Conservation (phyloP, 2,888 invertebrate species). For the Chloroclysta siterata region DNA sequence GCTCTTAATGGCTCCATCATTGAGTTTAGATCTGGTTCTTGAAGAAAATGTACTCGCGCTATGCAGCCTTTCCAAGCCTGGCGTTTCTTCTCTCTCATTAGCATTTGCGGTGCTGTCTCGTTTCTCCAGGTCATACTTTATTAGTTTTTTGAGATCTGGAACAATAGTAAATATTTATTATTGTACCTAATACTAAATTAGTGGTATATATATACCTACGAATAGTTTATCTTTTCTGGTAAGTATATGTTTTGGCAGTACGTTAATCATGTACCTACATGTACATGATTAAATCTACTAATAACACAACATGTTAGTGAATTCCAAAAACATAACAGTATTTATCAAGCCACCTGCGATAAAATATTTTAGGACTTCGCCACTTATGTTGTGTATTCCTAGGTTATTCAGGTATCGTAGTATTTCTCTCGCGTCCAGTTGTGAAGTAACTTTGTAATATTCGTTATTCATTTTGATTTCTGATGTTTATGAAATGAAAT, state of each 20-base stretch:
- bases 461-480: slow-evolving; percentile 53
- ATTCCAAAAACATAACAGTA: not conserved
- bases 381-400: slow-evolving; percentile 90
- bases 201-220: too few relatives aligned
- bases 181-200: too few relatives aligned
- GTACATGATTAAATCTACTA: too few relatives aligned
- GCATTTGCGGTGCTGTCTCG: slow-evolving; percentile 56
- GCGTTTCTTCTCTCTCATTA: slow-evolving; percentile 49
- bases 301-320: too few relatives aligned
- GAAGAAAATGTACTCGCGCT: slow-evolving; percentile 80
- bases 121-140: slow-evolving; percentile 85
- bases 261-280: too few relatives aligned
- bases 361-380: slow-evolving; percentile 90
- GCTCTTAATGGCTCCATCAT: slow-evolving; percentile 46
- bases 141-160: slow-evolving; percentile 88
- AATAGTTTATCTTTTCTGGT: too few relatives aligned
- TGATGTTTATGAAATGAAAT: too few relatives aligned
- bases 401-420: slow-evolving; percentile 89
- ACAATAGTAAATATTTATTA: slow-evolving; percentile 11
- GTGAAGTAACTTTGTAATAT: slow-evolving; percentile 69
- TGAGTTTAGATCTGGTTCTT: slow-evolving; percentile 64
- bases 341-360: slow-evolving; percentile 89
- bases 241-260: not conserved
- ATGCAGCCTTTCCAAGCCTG: slow-evolving; percentile 73
- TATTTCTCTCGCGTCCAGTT: slow-evolving; percentile 89